These are phyloP conservation scores for Himalopsyche phryganea DNA, from an alignment of 1,140 invertebrate species.

Conservation along the genomic window DNA sequence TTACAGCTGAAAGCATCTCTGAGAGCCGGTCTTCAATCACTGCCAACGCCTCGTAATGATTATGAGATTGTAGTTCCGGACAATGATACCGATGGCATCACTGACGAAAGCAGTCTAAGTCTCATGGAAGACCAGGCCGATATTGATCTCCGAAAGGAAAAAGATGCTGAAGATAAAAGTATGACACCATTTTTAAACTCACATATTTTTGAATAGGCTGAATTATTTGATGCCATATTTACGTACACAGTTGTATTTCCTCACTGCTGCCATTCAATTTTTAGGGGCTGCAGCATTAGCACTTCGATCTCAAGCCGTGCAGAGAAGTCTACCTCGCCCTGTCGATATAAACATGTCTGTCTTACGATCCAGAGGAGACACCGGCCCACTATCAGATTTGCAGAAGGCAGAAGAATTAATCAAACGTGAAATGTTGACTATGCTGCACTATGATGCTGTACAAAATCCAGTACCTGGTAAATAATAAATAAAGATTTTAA, in stretches of 20 bases:
- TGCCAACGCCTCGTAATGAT: conserved; percentile 93
- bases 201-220: too few species aligned
- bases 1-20: conserved; percentile 67
- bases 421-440: conserved; percentile 94
- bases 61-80: conserved; percentile 98
- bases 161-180: conserved; percentile 62
- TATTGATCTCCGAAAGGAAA: conserved; percentile 68
- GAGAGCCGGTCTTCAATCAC: conserved; percentile 66
- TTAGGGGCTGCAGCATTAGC: conserved; percentile 63
- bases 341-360: conserved; percentile 81
- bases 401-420: conserved; percentile 97
- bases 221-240: too few species aligned
- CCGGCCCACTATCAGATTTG: conserved; percentile 76
- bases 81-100: conserved; percentile 64
- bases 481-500: neutral
- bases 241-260: too few species aligned
- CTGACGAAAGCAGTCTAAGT: conserved; percentile 44
- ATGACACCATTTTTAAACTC: conserved; percentile 31
- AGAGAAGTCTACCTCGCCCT: conserved; percentile 85
- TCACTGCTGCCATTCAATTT: too few species aligned
- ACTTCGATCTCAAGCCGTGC: conserved; percentile 83
- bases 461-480: conserved; percentile 58
- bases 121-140: conserved; percentile 85
- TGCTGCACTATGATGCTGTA: conserved; percentile 87
- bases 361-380: conserved; percentile 67